A percentile compares a stretch with the other conserved stretches of the same genome.
These are phyloP conservation scores for Epicampocera succincta DNA, from an alignment of 2,888 invertebrate species.

Conservation along the genomic window DNA sequence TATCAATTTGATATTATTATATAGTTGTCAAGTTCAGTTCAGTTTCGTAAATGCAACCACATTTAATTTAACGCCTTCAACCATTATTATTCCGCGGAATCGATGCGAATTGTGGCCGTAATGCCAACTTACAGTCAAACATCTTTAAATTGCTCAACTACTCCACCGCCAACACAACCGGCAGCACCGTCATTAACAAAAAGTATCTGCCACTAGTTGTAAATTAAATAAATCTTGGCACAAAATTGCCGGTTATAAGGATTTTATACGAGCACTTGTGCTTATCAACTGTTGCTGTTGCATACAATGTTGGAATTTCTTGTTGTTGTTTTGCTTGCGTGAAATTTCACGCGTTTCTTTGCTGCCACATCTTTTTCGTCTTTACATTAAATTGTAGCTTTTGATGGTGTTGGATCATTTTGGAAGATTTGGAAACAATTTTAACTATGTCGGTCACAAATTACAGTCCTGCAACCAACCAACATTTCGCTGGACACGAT, in stretches of 20 bases:
- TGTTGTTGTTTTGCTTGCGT: constrained; percentile 48
- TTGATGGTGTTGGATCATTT: constrained; percentile 23
- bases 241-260: constrained; percentile 49
- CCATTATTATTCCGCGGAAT: constrained; percentile 51
- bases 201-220: constrained; percentile 56
- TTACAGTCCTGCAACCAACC: constrained; percentile 32
- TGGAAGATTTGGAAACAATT: constrained; percentile 44
- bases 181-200: constrained; percentile 50
- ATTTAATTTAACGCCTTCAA: constrained; percentile 60
- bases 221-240: constrained; percentile 55
- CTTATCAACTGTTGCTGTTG: constrained; percentile 27
- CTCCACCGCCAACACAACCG: constrained; percentile 67
- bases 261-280: constrained; percentile 23
- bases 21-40: constrained; percentile 52
- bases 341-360: constrained; percentile 63
- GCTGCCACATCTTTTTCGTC: constrained; percentile 45
- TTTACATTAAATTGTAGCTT: neutral
- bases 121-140: constrained; percentile 12
- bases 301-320: constrained; percentile 20
- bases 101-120: constrained; percentile 2
- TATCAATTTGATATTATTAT: constrained; percentile 58
- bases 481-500: neutral
- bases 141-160: constrained; percentile 20
- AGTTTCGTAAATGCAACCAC: constrained; percentile 39
- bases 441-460: constrained; percentile 59